Evolutionary conservation across 2,797 vertebrate genomes (phyloP), one percentile per base, ranked within the genome.

Genomic region (Chelon auratus): DNA sequence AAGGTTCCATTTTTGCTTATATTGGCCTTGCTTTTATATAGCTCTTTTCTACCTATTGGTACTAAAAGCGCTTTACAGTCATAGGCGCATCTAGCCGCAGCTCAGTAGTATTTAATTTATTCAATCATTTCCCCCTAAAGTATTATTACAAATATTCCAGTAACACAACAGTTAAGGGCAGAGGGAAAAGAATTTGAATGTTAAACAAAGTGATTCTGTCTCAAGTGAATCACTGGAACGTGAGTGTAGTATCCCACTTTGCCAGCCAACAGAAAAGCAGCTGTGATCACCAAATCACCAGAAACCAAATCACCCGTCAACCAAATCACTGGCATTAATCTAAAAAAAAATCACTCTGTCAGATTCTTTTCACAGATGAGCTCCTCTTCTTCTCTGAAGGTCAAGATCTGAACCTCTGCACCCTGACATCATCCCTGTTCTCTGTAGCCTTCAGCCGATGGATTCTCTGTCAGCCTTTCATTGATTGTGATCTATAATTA

Each of bases 401-500:
- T 77, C 24, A 50, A 58, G 26, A 15, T 53, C 47, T 22, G 52
- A 55, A 24, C 72, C 52, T 62, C 2, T 4, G 69, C 0, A 33
- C 22, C 53, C 56, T 36, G 1, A 12, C 33, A 14, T 53, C 37
- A 26, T 51, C 59, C 33, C 66, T 52, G 64, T n/a, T 70, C 54
- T 20, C 52, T 20, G 45, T 51, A 48, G 61, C 70, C 59, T 64
- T 33, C 50, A 24, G 51, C 12, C 11, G 14, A 54, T 67, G 39
- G 75, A 74, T 79, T 62, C 62, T 22, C 77, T 72, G 70, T 77
- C 69, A 65, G 65, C 53, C 57, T 30, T 1, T n/a, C 39, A 68
- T 68, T 59, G 82, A 83, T 75, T 68, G 2, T 14, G 22, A 70
- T 88, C 69, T 81, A 75, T 76, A 79, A 82, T 77, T 83, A 75